These are phyloP conservation scores for Leptopilina drosophilae DNA, from an alignment of 2,888 invertebrate genomes.

Conservation along the genomic window DNA sequence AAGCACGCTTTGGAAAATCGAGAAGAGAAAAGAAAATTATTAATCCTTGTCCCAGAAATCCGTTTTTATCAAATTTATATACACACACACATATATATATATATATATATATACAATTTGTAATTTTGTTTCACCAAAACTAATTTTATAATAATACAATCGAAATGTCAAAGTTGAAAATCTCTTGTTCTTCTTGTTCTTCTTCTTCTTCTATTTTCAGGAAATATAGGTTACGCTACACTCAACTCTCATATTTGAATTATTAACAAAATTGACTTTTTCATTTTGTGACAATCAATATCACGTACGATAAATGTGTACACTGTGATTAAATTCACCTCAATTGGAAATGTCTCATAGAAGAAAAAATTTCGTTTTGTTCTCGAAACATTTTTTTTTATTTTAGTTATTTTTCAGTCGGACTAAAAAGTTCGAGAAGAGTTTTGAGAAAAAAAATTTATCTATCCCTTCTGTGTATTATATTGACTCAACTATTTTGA, in stretches of 20 bases:
- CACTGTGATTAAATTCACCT: no score
- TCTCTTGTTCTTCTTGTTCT: neutral
- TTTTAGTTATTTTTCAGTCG: no score
- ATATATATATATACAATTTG: no score
- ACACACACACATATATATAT: no score
- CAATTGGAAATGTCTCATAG: no score
- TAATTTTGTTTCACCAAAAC: no score
- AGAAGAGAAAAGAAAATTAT: neutral
- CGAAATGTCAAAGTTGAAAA: neutral
- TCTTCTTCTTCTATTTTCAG: neutral
- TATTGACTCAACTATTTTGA: no score
- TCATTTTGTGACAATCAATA: neutral
- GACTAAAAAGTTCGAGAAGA: no score
- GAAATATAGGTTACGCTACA: slow-evolving; percentile 12
- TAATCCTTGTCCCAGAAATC: neutral
- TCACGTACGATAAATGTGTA: neutral
- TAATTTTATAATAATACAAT: neutral
- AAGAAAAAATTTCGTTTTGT: no score
- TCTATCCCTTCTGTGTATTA: no score
- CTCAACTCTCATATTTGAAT: neutral
- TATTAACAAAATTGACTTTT: neutral
- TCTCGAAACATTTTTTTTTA: no score
- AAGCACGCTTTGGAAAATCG: neutral
- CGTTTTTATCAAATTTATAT: neutral
- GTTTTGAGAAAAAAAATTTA: no score